A percentile compares a stretch with the other conserved stretches of the same genome.
Evolutionary conservation across 2,888 invertebrate genomes (phyloP).

Genomic region (Perdita meconis): DNA sequence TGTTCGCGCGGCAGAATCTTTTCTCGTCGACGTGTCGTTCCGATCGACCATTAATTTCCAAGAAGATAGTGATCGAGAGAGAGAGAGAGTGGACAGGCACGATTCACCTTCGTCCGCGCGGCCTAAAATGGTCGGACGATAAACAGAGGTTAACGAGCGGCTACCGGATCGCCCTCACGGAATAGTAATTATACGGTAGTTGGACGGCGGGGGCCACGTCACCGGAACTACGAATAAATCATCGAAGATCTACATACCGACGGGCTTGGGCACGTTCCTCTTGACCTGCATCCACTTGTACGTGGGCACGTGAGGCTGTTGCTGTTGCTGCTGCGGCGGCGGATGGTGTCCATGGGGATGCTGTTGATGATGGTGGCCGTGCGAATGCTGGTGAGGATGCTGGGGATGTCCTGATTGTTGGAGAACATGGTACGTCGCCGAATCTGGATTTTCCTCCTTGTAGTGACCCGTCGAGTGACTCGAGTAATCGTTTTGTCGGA

Average conservation of each 20-base stretch:
- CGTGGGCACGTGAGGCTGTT: slow-evolving; percentile 90
- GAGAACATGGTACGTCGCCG: slow-evolving; percentile 81
- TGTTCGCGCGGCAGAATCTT: background rate
- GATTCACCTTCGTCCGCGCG: slow-evolving; percentile 58
- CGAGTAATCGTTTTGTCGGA: slow-evolving; percentile 85
- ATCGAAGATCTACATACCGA: slow-evolving; percentile 87
- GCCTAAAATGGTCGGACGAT: slow-evolving; percentile 36
- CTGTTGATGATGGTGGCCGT: slow-evolving; percentile 80
- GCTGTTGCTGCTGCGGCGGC: slow-evolving; percentile 80
- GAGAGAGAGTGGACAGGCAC: slow-evolving; percentile 43
- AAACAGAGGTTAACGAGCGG: slow-evolving; percentile 57
- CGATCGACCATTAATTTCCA: slow-evolving; percentile 48
- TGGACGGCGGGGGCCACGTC: background rate
- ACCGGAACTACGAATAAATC: slow-evolving; percentile 14
- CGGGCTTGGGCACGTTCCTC: slow-evolving; percentile 96
- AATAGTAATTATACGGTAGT: slow-evolving; percentile 70
- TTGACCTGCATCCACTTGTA: slow-evolving; percentile 99
- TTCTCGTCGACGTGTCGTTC: background rate
- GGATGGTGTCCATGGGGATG: slow-evolving; percentile 79
- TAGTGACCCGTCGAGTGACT: slow-evolving; percentile 85
- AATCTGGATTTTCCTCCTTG: slow-evolving; percentile 86
- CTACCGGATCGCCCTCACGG: slow-evolving; percentile 55
- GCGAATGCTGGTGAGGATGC: slow-evolving; percentile 83
- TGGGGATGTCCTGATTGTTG: slow-evolving; percentile 79
- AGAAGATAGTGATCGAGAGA: slow-evolving; percentile 38